Evolutionary conservation across 2,797 vertebrate genomes (phyloP), one percentile per base, ranked within the genome.

Genomic region (Hyperoplus lanceolatus): DNA sequence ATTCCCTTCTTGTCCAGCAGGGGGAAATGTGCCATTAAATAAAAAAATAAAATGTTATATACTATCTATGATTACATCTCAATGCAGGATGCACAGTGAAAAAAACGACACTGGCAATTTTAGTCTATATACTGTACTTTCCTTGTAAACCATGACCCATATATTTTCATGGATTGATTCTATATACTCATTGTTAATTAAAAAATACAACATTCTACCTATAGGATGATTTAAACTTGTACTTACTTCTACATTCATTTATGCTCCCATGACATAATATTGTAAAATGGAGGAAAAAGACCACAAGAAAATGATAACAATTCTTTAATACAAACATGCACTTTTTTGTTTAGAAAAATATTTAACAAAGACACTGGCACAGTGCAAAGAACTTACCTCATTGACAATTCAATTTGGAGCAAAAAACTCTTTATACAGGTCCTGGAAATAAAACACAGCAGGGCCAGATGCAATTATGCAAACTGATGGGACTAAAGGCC

Each of bases 321-420:
- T 11, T 57, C 8, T 88, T 89, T 90, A 89, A 87, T 89, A 6
- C 85, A 84, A 90, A 87, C 81, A 84, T 88, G 82, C 63, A 84
- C n/a, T 76, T 73, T 66, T 78, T 78, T 4, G 67, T 75, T 12
- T 48, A 87, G 80, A 88, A 93, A 89, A 59, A 66, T 51, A 68
- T 82, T 73, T 39, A 49, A 61, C 73, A 84, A 83, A 82, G 86
- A 88, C 62, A 82, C 41, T 81, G 77, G 49, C 69, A 81, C 66
- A 87, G 58, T 85, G 75, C 54, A 79, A 80, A 76, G 7, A 36
- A 56, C 21, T 42, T 58, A 46, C 45, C 61, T 70, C 15, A 75
- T 72, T 68, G 4, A 42, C 42, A 80, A 77, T 81, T 85, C 16
- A 77, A 63, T 66, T 62, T 82, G 36, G 87, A 83, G 76, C 6